A percentile compares a stretch with the other conserved stretches of the same genome.
Evolutionary conservation across 2,888 invertebrate genomes (phyloP).

Genomic region (Aphelenchoides bicaudatus): DNA sequence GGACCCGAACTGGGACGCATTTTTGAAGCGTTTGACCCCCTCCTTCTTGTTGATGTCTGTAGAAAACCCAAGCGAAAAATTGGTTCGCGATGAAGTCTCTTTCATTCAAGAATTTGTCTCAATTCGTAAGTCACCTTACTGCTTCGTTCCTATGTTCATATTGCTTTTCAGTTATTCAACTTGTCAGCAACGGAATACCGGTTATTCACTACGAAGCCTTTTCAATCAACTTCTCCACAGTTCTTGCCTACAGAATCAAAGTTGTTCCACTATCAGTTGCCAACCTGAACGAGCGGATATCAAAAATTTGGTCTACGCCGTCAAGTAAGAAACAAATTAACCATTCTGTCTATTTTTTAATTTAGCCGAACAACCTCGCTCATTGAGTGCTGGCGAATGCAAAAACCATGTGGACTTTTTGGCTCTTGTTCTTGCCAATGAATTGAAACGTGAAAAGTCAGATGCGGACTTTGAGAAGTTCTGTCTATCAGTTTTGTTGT

Average conservation of each 20-base stretch:
- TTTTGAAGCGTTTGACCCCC: constrained; percentile 53
- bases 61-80: constrained; percentile 45
- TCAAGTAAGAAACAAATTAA: constrained; percentile 18
- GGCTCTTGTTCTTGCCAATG: constrained; percentile 40
- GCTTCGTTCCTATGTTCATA: constrained; percentile 3
- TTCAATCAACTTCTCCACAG: constrained; percentile 50
- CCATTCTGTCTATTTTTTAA: neutral
- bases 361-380: constrained; percentile 12
- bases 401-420: constrained; percentile 39
- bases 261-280: constrained; percentile 26
- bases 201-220: constrained; percentile 51
- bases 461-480: constrained; percentile 48
- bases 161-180: constrained; percentile 39
- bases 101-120: constrained; percentile 47
- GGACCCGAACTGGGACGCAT: constrained; percentile 48
- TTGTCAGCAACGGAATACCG: constrained; percentile 43
- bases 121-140: constrained; percentile 34
- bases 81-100: constrained; percentile 43
- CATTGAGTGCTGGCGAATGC: constrained; percentile 19
- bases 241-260: constrained; percentile 47
- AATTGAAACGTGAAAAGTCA: constrained; percentile 22
- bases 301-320: constrained; percentile 42
- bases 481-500: constrained; percentile 47
- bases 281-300: constrained; percentile 31
- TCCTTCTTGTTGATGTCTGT: constrained; percentile 58